A percentile compares a stretch with the other conserved stretches of the same genome.
phyloP scores from a whole-genome alignment of 2,888 invertebrate genomes.

The Crepidodera aurea region DNA sequence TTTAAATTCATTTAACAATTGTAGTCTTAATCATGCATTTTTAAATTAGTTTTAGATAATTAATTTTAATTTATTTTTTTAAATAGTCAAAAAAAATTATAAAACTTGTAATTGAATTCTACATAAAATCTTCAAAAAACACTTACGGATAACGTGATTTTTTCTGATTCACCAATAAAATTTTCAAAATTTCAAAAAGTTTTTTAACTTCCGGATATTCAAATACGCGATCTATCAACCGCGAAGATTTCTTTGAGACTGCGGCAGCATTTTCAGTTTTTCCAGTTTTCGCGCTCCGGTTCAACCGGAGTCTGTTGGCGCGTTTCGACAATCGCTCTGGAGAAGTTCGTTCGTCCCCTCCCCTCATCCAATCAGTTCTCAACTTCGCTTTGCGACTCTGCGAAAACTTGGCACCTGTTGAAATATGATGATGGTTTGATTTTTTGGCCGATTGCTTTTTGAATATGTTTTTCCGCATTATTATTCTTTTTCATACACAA shows the following conservation, averaged over 20 bases:
- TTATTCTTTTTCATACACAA: background rate
- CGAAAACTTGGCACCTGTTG: slow-evolving; percentile 25
- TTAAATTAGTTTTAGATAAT: too few relatives aligned
- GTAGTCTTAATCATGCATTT: too few relatives aligned
- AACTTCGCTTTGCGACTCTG: slow-evolving; percentile 8
- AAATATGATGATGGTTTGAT: slow-evolving; percentile 16
- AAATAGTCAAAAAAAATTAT: background rate
- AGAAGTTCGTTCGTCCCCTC: slow-evolving; percentile 8
- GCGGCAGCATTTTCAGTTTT: slow-evolving; percentile 8
- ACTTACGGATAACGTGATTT: background rate
- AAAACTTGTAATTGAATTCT: background rate
- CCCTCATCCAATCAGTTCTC: slow-evolving; percentile 1
- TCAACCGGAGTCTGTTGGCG: slow-evolving; percentile 28
- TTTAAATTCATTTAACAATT: too few relatives aligned
- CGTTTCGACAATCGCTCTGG: slow-evolving; percentile 5
- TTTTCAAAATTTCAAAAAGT: background rate
- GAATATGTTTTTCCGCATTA: background rate
- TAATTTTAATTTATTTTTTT: background rate
- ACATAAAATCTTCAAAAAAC: background rate
- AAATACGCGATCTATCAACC: background rate
- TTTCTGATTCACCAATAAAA: background rate
- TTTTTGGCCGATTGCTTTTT: background rate
- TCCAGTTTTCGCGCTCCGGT: slow-evolving; percentile 22
- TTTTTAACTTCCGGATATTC: background rate
- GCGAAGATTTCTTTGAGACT: slow-evolving; percentile 18